Percentiles rank a stretch among this genome's conserved stretches.
phyloP scores from a whole-genome alignment of 2,113 vertebrate genomes.

The Neotoma lepida region DNA sequence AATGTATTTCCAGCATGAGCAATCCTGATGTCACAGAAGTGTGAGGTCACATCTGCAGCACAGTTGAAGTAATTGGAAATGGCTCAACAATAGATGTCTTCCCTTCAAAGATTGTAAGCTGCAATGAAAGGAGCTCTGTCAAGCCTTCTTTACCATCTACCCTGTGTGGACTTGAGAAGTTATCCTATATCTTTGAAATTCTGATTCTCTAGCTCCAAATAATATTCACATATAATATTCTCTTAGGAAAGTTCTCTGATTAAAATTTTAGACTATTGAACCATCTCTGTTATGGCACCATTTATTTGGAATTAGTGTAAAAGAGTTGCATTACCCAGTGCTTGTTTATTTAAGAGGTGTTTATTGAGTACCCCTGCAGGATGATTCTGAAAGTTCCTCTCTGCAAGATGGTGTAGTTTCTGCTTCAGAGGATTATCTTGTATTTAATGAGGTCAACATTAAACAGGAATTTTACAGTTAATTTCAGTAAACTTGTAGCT shows the following conservation, averaged over 20 bases:
- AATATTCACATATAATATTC: too few species aligned
- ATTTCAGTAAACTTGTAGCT: neutral
- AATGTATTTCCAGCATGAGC: neutral
- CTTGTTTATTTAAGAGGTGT: neutral
- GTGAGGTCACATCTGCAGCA: neutral
- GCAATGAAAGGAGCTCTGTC: neutral
- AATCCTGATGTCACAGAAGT: neutral
- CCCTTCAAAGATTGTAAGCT: neutral
- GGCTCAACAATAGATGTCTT: neutral
- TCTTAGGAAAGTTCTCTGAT: neutral
- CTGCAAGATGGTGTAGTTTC: neutral
- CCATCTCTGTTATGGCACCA: neutral
- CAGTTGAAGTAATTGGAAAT: neutral
- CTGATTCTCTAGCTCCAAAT: neutral
- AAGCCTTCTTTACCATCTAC: neutral
- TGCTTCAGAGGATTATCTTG: neutral
- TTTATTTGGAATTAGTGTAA: conserved; percentile 33
- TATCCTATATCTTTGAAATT: neutral
- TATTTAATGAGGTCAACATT: neutral
- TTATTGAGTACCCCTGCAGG: neutral
- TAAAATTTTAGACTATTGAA: neutral
- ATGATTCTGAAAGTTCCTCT: neutral
- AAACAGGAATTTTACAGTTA: neutral
- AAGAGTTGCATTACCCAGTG: neutral
- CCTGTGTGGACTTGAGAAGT: neutral